Percentiles rank a stretch among this genome's conserved stretches.
Evolutionary conservation across 2,113 vertebrate species (phyloP).

Genomic region (Nothocercus nigrocapillus): DNA sequence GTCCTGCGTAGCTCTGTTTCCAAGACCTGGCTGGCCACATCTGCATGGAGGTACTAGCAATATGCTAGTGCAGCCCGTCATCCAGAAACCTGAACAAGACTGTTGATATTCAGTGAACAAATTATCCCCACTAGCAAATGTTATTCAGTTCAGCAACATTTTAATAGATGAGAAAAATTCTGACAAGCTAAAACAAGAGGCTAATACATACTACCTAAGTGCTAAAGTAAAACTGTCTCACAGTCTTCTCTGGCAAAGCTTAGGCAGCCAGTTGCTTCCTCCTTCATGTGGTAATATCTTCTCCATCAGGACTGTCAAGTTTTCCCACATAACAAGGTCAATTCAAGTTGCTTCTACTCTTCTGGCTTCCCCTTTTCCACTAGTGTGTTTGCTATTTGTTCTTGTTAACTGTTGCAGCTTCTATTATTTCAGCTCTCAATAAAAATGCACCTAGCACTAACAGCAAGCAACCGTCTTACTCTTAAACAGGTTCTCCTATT

Average conservation of each 20-base stretch:
- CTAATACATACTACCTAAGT: neutral
- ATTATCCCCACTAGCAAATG: neutral
- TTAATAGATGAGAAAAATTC: neutral
- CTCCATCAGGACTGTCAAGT: neutral
- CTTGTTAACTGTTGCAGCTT: neutral
- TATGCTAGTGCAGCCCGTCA: neutral
- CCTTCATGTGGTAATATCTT: neutral
- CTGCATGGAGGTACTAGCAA: neutral
- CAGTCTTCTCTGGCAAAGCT: neutral
- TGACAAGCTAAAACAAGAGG: neutral
- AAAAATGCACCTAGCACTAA: neutral
- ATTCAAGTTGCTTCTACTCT: neutral
- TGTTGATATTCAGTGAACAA: neutral
- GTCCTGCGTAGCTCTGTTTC: neutral
- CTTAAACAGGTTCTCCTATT: neutral
- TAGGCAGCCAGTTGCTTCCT: neutral
- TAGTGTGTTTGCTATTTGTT: neutral
- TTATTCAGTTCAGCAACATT: neutral
- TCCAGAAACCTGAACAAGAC: neutral
- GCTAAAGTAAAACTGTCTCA: neutral
- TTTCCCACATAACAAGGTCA: neutral
- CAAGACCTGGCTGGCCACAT: neutral
- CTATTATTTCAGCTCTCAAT: neutral
- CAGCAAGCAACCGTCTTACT: neutral
- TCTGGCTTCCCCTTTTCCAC: conserved; percentile 14